Base-by-base conservation (phyloP, 2,888 invertebrate genomes). In the Catocala nupta region DNA sequence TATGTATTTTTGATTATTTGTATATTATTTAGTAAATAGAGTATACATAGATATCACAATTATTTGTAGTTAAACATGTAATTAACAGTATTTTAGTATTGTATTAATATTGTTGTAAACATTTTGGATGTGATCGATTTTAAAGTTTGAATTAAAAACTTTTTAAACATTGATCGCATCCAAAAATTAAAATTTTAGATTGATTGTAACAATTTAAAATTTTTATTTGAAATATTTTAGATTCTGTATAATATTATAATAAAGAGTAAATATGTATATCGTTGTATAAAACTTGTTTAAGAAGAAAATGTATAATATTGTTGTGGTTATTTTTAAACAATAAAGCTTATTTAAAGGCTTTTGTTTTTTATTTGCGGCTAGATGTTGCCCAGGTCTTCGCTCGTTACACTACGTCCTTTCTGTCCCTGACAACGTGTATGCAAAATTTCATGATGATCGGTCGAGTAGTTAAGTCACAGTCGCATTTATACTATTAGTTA, bases 111-210 rank as follows among this genome's bases (percentile, higher is more conserved):
- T 70, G 64, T 63, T 70, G 64, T 63, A 73, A 59, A 73, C 75
- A 83, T 90, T 91, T 92, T 92, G 93, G 92, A 86, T 91, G 92
- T 87, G 92, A 93, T 93, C 92, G 92, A 93, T 86, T 81, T 64
- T 76, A 71, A 82, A 85, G 72, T 71, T 60, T 59, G 36, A 5
- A 52, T 72, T 52, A 55, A 55, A 58, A 64, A 44, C 59, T 59
- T 63, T 63, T 50, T 13, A 39, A 59, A 75, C 68, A 88, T 92
- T 92, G 91, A 92, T 93, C 92, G 91, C 92, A 88, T 86, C 91
- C 92, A 88, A 84, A 91, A 72, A 58, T 33, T 70, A 59, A 71
- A 71, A 70, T 72, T 77, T 73, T 78, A 75, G 63, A 75, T 77
- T 73, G 77, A 67, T 62, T 62, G 25, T 39, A 65, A 62, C 72